Conservation (phyloP, 2,888 invertebrate genomes). For the Charanyca ferruginea region DNA sequence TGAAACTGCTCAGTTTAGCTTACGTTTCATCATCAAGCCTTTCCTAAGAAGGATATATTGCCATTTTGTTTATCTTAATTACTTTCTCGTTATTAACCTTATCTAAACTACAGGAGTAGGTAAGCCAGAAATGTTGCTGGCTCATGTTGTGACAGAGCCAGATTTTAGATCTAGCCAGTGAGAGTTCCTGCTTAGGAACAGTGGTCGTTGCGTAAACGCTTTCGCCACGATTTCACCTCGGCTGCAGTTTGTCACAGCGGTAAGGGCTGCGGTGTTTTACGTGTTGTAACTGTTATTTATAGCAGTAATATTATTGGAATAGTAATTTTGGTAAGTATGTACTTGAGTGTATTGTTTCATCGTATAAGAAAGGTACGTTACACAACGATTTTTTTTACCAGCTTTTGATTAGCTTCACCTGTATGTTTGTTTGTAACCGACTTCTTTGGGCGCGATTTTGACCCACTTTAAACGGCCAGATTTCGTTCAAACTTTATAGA, state of each 20-base stretch:
- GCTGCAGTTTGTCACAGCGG: constrained; percentile 66
- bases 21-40: constrained; percentile 3
- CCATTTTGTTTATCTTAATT: constrained; percentile 19
- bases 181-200: constrained; percentile 69
- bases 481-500: no score
- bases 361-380: constrained; percentile 10
- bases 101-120: constrained; percentile 27
- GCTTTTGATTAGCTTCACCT: no score
- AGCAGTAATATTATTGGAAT: constrained; percentile 48
- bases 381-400: no score
- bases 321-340: constrained; percentile 33
- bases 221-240: constrained; percentile 76
- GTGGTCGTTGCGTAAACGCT: constrained; percentile 75
- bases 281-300: constrained; percentile 65
- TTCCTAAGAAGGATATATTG: background rate
- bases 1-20: background rate
- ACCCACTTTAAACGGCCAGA: no score
- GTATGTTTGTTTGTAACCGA: no score
- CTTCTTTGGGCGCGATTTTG: no score
- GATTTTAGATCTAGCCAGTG: constrained; percentile 52
- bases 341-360: constrained; percentile 16
- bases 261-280: constrained; percentile 58
- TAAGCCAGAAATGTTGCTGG: constrained; percentile 46
- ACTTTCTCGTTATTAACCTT: constrained; percentile 32
- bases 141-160: constrained; percentile 34